These are phyloP conservation scores for Leucopsar rothschildi DNA, from an alignment of 2,113 vertebrate species.

Conservation along the genomic window DNA sequence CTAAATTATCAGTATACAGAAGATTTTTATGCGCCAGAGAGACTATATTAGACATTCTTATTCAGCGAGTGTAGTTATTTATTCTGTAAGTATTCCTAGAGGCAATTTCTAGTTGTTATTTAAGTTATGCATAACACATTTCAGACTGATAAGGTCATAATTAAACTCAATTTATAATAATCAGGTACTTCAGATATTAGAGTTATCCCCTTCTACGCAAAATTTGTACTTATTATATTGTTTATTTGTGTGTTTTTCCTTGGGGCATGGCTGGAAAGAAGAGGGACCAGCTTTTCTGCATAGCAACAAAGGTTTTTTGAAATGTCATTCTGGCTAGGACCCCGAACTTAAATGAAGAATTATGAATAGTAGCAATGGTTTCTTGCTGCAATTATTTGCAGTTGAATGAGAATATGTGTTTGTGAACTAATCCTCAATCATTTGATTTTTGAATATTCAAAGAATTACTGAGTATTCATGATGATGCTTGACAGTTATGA, in stretches of 20 bases:
- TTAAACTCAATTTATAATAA: not conserved
- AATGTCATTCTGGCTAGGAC: not conserved
- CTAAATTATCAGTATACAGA: not conserved
- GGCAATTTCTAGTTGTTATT: not conserved
- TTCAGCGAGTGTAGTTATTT: not conserved
- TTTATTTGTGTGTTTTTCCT: not conserved
- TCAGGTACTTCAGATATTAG: not conserved
- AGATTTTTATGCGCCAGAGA: not conserved
- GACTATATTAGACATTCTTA: not conserved
- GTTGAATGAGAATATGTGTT: not conserved
- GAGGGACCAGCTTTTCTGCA: not conserved
- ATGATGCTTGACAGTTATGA: not conserved
- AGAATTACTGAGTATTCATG: not conserved
- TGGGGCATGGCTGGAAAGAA: not conserved
- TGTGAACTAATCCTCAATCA: not conserved
- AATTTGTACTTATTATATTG: not conserved
- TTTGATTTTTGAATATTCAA: not conserved
- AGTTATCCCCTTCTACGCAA: not conserved
- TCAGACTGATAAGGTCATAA: not conserved
- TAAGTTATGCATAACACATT: accelerated
- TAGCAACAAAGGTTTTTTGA: not conserved
- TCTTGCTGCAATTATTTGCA: not conserved
- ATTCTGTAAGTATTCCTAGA: not conserved
- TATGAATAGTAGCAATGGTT: not conserved
- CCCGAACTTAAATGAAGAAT: not conserved